Conservation (phyloP, 2,113 vertebrate species). For the Gopherus flavomarginatus region DNA sequence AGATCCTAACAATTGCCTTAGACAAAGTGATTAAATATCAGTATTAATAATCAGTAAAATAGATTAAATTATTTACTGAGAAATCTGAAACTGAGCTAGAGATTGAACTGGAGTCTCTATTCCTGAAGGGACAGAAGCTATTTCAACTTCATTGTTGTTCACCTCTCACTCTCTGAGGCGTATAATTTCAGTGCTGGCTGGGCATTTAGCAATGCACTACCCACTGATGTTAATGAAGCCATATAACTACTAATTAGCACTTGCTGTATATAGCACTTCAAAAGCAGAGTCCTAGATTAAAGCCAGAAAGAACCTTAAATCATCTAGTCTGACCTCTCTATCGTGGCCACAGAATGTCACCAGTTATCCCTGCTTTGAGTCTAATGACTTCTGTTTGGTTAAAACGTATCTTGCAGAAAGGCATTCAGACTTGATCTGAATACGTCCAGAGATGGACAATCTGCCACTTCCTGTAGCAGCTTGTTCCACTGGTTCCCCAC, state of each 20-base stretch:
- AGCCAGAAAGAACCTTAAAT: not conserved
- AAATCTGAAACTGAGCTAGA: not conserved
- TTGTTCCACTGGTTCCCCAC: not conserved
- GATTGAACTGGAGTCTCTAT: not conserved
- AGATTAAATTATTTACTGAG: slow-evolving; percentile 26
- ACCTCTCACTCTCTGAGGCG: not conserved
- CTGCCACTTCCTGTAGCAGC: not conserved
- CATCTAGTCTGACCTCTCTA: not conserved
- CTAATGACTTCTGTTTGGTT: not conserved
- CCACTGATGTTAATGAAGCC: not conserved
- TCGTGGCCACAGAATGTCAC: not conserved
- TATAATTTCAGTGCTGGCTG: not conserved
- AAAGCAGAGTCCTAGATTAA: not conserved
- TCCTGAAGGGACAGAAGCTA: not conserved
- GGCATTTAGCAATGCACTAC: not conserved
- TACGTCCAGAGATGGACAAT: not conserved
- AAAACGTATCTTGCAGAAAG: not conserved
- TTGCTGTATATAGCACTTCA: not conserved
- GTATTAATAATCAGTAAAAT: slow-evolving; percentile 44
- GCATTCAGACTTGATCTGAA: not conserved
- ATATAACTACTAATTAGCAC: fast-evolving
- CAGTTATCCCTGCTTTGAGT: not conserved
- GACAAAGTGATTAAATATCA: slow-evolving; percentile 54
- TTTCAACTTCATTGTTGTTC: not conserved
- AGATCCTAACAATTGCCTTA: slow-evolving; percentile 44